Evolutionary conservation across 1,140 invertebrate genomes (phyloP).

Genomic region (Drosophila aff.): DNA sequence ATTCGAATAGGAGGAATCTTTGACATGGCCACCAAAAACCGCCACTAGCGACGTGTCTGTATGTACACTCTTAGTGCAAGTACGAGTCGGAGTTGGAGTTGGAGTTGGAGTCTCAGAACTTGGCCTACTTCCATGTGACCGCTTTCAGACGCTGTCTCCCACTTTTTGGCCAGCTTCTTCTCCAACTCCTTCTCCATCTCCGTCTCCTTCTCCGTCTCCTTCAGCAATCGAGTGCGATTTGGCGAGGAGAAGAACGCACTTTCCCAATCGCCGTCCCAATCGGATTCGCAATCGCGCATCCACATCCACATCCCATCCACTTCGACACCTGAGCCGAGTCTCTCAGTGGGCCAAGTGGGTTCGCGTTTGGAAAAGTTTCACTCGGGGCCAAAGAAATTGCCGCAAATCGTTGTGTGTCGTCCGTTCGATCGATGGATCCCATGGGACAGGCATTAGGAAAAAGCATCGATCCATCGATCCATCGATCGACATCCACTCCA

Average conservation of each 20-base stretch:
- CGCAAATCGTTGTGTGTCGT: constrained; percentile 13
- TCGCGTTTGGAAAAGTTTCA: constrained; percentile 28
- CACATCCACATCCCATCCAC: not conserved
- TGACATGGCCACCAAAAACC: constrained; percentile 47
- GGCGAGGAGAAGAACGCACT: constrained; percentile 50
- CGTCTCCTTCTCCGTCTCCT: not conserved
- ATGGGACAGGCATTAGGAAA: constrained; percentile 24
- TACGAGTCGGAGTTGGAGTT: constrained; percentile 1
- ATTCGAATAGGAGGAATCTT: constrained; percentile 27
- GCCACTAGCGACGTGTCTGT: constrained; percentile 35
- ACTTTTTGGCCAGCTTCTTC: constrained; percentile 32
- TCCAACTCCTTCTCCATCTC: constrained; percentile 1
- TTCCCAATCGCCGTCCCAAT: constrained; percentile 42
- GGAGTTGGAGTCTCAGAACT: constrained; percentile 51
- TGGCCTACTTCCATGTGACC: constrained; percentile 74
- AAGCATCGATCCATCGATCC: not conserved
- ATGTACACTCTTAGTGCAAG: constrained; percentile 15
- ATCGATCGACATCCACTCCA: constrained; percentile 13
- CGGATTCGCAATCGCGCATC: constrained; percentile 16
- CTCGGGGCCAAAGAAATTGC: constrained; percentile 12
- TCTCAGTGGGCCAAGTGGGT: constrained; percentile 25
- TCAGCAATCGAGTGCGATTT: constrained; percentile 37
- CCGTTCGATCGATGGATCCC: constrained; percentile 16
- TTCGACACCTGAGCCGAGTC: constrained; percentile 22
- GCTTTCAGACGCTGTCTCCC: constrained; percentile 48